Base-by-base conservation (phyloP, 2,888 invertebrate species). In the Congeria kusceri region DNA sequence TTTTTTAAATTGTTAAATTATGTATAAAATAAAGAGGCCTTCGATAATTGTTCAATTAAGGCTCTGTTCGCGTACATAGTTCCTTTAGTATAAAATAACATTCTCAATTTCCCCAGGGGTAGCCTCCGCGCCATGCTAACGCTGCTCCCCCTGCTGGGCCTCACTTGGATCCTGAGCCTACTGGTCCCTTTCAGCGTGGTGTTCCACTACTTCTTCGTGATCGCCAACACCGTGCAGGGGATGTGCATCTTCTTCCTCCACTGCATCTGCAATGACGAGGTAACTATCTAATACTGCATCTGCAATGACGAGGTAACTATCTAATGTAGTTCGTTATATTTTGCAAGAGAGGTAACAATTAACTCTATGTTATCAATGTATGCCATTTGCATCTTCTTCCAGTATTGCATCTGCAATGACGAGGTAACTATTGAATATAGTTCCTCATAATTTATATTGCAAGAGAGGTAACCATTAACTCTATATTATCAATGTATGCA, bases 211-310 rank as follows among this genome's bases (percentile, higher is more conserved):
- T 72, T 89, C 70, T 89, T 89, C 73, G 84, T 87, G 56, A 83
- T 87, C 57, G 80, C 86, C 29, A 89, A 87, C 79, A 87, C 89
- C 0, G 72, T 88, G 18, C 89, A 88, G 83, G 88, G 88, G n/a
- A 85, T 87, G 81, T 77, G 87, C 62, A 87, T 88, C 44, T 88
- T 88, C 80, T 86, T 88, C 70, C 77, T 88, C 2, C 87, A 87
- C 57, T 86, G 87, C 57, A 80, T 86, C 32, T 86, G 86, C 63
- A 86, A 88, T 67, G 85, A 87, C 0, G 86, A 85, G 77, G 86
- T 87, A 68, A 65, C 63, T 58, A 4, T 20, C 46, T 25, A n/a
- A n/a, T n/a, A n/a, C 57, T 86, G 87, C 57, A 80, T 86, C 32
- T 86, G 86, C 63, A 86, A 88, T 67, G 85, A 87, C 0, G 86